A percentile compares a stretch with the other conserved stretches of the same genome.
Conservation (phyloP, 2,113 vertebrate genomes). For the Mellivora capensis region DNA sequence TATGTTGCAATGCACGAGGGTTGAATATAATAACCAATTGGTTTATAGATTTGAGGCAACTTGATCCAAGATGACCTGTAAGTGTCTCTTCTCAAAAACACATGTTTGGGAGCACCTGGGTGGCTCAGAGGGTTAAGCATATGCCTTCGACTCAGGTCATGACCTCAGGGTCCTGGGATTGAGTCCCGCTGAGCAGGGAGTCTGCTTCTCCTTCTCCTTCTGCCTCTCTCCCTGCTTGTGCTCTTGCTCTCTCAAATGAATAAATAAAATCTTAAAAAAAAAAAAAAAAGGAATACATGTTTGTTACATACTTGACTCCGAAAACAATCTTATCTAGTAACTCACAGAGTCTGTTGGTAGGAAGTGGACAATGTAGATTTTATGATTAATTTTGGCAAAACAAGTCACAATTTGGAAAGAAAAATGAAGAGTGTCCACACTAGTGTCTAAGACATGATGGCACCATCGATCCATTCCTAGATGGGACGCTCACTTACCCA, state of each 20-base stretch:
- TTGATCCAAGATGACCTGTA: neutral
- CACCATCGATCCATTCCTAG: too few relatives aligned
- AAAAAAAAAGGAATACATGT: neutral
- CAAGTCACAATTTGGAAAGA: neutral
- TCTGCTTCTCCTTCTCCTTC: too few relatives aligned
- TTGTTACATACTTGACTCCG: neutral
- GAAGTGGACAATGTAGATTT: neutral
- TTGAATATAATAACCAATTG: neutral
- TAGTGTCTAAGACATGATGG: neutral
- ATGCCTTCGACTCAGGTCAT: too few relatives aligned
- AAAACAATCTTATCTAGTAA: neutral
- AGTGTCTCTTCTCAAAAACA: neutral
- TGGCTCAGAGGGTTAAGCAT: neutral
- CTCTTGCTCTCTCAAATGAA: too few relatives aligned
- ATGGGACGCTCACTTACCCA: neutral
- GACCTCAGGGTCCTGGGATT: too few relatives aligned
- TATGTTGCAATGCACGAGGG: neutral
- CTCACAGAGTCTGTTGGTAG: neutral
- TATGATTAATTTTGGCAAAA: neutral
- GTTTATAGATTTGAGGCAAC: neutral
- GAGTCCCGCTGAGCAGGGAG: too few relatives aligned
- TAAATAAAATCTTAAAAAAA: too few relatives aligned
- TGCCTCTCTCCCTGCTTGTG: too few relatives aligned
- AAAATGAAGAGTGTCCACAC: neutral
- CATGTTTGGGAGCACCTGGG: neutral